Evolutionary conservation across 2,113 vertebrate species (phyloP).

Genomic region (Pseudorasbora parva): DNA sequence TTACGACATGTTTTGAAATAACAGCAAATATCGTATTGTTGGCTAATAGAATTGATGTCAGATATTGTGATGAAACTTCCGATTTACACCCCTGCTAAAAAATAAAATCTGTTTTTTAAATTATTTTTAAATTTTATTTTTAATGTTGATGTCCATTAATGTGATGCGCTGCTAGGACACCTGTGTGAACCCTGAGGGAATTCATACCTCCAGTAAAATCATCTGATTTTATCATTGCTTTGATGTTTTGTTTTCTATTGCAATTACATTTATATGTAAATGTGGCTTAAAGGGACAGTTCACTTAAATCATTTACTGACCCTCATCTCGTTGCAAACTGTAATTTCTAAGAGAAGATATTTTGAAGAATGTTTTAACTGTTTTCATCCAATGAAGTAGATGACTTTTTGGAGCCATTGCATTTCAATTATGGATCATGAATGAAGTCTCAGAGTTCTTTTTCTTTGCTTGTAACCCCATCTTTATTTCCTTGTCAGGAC

Average conservation of each 20-base stretch:
- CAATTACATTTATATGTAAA: neutral
- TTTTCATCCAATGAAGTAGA: neutral
- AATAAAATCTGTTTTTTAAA: neutral
- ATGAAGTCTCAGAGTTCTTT: neutral
- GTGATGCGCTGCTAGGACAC: neutral
- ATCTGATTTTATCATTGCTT: too few species aligned
- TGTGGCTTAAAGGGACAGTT: too few species aligned
- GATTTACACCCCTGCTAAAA: neutral
- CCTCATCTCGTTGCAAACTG: too few species aligned
- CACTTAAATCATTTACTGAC: too few species aligned
- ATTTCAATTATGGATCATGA: neutral
- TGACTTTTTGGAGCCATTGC: neutral
- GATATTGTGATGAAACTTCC: neutral
- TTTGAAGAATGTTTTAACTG: neutral
- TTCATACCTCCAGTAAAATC: too few species aligned
- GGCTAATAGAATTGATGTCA: neutral
- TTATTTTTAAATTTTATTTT: neutral
- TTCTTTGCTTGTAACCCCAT: conserved; percentile 10
- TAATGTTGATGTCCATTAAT: neutral
- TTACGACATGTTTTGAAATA: neutral
- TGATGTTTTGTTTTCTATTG: neutral
- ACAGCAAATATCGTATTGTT: neutral
- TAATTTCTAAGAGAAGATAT: neutral
- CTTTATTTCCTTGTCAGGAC: conserved; percentile 73
- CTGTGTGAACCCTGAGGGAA: neutral